Conservation (phyloP, 2,888 invertebrate species). For the Polietes domitor region DNA sequence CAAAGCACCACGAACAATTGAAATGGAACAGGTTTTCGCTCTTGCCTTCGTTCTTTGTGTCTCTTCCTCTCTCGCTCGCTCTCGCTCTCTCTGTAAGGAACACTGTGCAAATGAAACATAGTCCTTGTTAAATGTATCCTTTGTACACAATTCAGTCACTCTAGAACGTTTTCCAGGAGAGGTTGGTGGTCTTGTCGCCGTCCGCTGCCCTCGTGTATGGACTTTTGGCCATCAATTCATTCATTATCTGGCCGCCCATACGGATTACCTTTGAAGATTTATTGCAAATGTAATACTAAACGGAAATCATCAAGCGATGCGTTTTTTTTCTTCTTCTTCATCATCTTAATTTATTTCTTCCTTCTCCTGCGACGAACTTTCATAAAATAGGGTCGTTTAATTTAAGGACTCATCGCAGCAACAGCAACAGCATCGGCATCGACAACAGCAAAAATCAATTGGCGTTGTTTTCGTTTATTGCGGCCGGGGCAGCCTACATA, state of each 20-base stretch:
- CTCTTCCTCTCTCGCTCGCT: neutral
- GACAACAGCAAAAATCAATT: neutral
- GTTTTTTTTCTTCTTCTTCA: neutral
- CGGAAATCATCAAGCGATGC: constrained; percentile 35
- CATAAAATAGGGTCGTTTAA: constrained; percentile 32
- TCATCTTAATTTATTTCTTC: too few relatives aligned
- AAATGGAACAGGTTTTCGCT: too few relatives aligned
- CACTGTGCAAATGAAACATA: constrained; percentile 47
- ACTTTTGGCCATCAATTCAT: neutral
- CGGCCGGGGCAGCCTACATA: neutral
- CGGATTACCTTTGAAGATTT: constrained; percentile 23
- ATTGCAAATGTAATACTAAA: constrained; percentile 23
- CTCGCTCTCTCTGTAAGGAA: neutral
- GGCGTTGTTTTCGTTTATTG: neutral
- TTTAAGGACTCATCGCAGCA: constrained; percentile 15
- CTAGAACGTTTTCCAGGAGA: neutral
- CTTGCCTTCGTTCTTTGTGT: too few relatives aligned
- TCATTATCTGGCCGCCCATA: neutral
- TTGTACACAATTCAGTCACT: constrained; percentile 45
- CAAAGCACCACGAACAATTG: neutral
- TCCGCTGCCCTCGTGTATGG: neutral
- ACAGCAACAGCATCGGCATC: neutral
- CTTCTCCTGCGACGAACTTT: constrained; percentile 16
- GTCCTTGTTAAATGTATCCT: constrained; percentile 4
- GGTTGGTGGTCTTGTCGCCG: constrained; percentile 43